These are phyloP conservation scores for Chironomus tepperi DNA, from an alignment of 1,140 invertebrate genomes.

Conservation along the genomic window DNA sequence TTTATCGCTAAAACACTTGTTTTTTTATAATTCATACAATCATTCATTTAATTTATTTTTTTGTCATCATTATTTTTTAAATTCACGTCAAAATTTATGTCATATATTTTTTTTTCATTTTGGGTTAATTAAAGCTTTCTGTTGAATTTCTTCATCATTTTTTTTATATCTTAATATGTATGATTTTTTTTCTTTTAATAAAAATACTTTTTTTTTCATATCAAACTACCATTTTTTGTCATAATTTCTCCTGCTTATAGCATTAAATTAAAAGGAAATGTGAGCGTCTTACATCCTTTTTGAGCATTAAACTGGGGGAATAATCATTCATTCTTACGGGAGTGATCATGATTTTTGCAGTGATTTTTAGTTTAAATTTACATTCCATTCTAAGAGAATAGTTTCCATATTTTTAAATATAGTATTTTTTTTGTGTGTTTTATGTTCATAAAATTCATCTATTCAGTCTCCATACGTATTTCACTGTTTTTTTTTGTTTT, in stretches of 20 bases:
- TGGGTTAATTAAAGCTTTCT: conserved; percentile 19
- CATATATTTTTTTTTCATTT: background rate
- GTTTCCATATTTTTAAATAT: background rate
- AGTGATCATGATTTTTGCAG: background rate
- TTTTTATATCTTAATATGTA: background rate
- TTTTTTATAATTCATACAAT: background rate
- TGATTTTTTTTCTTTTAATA: background rate
- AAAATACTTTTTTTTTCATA: conserved; percentile 12
- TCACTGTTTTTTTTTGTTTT: background rate
- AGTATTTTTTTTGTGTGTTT: background rate
- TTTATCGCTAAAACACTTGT: conserved; percentile 3
- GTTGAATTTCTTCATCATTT: background rate
- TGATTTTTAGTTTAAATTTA: background rate
- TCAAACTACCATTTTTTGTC: background rate
- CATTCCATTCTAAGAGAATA: background rate
- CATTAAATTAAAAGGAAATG: background rate
- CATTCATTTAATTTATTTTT: background rate
- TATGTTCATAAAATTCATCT: conserved; percentile 20
- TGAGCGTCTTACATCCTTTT: background rate
- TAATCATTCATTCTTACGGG: background rate
- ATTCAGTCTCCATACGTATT: conserved; percentile 21
- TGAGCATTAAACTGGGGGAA: background rate
- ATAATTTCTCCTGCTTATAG: conserved; percentile 10
- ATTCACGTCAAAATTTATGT: conserved; percentile 6
- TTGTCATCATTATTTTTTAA: background rate